These are phyloP conservation scores for Eleginops maclovinus DNA, from an alignment of 2,113 vertebrate genomes.

Conservation along the genomic window DNA sequence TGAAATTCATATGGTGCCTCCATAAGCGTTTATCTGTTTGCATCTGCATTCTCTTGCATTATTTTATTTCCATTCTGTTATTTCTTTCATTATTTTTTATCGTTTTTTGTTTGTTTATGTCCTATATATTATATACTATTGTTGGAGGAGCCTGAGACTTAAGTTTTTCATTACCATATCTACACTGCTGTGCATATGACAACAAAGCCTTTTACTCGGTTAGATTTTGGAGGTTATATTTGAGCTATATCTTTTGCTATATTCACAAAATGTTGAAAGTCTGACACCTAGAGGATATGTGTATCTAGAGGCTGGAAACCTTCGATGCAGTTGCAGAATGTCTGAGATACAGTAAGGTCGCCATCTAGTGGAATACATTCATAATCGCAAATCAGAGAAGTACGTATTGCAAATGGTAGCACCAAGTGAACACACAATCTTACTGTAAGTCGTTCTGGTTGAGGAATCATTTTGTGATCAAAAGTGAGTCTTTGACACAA, in stretches of 20 bases:
- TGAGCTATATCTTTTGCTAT: background rate
- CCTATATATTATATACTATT: too few species aligned
- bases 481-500: too few species aligned
- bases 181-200: too few species aligned
- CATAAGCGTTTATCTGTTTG: too few species aligned
- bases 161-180: too few species aligned
- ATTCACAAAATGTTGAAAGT: background rate
- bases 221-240: background rate
- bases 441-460: background rate
- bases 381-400: slow-evolving; percentile 27
- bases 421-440: background rate
- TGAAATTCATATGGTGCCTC: too few species aligned
- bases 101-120: too few species aligned
- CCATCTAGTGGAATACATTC: slow-evolving; percentile 53
- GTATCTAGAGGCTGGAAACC: background rate
- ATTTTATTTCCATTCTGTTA: too few species aligned
- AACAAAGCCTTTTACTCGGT: too few species aligned
- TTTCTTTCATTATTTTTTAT: too few species aligned
- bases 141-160: too few species aligned
- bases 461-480: background rate
- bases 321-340: background rate
- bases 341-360: slow-evolving; percentile 35
- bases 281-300: slow-evolving; percentile 15
- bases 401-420: background rate
- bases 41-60: too few species aligned